Evolutionary conservation across 2,113 vertebrate species (phyloP).

Genomic region (Atherinomorus stipes): DNA sequence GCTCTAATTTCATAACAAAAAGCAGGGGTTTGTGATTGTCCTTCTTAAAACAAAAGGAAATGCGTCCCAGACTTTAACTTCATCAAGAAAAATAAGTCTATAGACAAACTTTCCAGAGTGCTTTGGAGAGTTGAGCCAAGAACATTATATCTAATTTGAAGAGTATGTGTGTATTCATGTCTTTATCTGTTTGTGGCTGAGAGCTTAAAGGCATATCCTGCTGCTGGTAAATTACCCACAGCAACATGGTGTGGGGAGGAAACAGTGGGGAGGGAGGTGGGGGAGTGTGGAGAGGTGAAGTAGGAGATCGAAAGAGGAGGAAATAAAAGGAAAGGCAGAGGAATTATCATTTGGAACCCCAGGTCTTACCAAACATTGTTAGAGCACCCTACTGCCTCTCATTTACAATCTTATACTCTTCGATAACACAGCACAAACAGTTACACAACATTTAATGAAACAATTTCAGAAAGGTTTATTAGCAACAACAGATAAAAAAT

Average conservation of each 20-base stretch:
- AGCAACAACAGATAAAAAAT: not conserved
- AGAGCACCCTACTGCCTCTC: constrained; percentile 64
- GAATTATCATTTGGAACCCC: constrained; percentile 71
- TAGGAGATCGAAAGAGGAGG: constrained; percentile 14
- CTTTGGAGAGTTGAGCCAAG: constrained; percentile 24
- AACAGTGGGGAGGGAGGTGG: constrained; percentile 60
- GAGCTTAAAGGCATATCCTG: constrained; percentile 66
- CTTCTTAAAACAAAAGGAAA: constrained; percentile 11
- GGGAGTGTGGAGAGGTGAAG: constrained; percentile 46
- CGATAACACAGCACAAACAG: constrained; percentile 15
- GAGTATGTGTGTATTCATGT: constrained; percentile 36
- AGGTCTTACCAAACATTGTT: constrained; percentile 77
- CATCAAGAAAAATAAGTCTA: constrained; percentile 22
- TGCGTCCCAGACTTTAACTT: constrained; percentile 33
- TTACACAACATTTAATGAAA: constrained; percentile 21
- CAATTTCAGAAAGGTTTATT: constrained; percentile 4
- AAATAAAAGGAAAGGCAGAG: constrained; percentile 52
- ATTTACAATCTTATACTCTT: constrained; percentile 56
- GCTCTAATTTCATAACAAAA: constrained; percentile 61
- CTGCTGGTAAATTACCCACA: constrained; percentile 76
- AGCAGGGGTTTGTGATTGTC: not conserved
- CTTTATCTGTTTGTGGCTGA: constrained; percentile 65
- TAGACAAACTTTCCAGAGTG: constrained; percentile 50
- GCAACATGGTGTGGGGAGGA: constrained; percentile 58
- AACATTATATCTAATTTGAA: constrained; percentile 60